Evolutionary conservation across 1,140 invertebrate species (phyloP).

Genomic region (Scaptomyza graminum): DNA sequence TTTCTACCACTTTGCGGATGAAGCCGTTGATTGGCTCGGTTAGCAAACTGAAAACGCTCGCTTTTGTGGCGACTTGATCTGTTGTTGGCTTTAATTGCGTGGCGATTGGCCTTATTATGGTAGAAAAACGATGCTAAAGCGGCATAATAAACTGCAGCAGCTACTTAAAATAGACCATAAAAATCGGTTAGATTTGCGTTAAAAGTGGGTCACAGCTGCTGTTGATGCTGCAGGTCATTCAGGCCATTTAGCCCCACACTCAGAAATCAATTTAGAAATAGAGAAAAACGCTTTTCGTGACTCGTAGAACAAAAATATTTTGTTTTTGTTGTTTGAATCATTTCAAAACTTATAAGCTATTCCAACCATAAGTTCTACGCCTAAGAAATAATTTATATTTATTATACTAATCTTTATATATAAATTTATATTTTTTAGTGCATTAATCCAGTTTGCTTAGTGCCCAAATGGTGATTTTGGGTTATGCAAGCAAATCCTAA

Average conservation of each 20-base stretch:
- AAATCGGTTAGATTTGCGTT: not conserved
- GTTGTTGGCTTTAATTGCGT: slow-evolving; percentile 70
- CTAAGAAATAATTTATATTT: no score
- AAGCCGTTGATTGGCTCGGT: slow-evolving; percentile 60
- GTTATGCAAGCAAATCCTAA: slow-evolving; percentile 33
- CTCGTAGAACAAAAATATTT: no score
- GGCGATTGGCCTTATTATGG: slow-evolving; percentile 75
- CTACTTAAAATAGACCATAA: slow-evolving; percentile 28
- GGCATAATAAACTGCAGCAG: slow-evolving; percentile 45
- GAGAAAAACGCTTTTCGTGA: no score
- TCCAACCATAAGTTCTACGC: no score
- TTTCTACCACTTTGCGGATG: no score
- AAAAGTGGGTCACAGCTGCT: slow-evolving; percentile 35
- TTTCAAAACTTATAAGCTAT: no score
- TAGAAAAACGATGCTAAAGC: slow-evolving; percentile 24
- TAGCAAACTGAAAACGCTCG: slow-evolving; percentile 35
- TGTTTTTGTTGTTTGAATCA: no score
- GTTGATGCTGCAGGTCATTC: slow-evolving; percentile 6
- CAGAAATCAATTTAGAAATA: no score
- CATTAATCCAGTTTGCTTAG: slow-evolving; percentile 1
- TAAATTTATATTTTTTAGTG: not conserved
- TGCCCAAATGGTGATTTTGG: slow-evolving; percentile 15
- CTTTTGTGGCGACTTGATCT: slow-evolving; percentile 42
- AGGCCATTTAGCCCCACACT: not conserved
- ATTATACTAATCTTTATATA: no score